Evolutionary conservation across 2,888 invertebrate genomes (phyloP), one percentile per base, ranked within the genome.

Genomic region (Acanthococcus lagerstroemiae): DNA sequence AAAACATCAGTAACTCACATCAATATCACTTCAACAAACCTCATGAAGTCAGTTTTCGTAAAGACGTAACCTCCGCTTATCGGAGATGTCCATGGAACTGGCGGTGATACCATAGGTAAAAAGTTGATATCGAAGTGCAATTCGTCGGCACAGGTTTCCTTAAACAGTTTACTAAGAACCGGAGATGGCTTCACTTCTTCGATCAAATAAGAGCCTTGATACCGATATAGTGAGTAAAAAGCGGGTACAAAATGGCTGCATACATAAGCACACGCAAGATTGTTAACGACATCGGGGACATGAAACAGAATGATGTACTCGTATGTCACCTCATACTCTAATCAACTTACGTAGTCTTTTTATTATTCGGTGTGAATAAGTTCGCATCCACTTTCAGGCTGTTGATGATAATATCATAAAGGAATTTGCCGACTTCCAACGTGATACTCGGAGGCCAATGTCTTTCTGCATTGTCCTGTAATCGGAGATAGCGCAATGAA

Each of bases 321-420:
- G 21, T 61, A 58, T 27, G 50, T 19, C 2, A 15, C 3, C 21
- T 15, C 1, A 3, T 9, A 48, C 21, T 22, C 24, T 52, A 2
- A 52, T 52, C 3, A 15, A 68, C 68, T 68, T 48, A 67, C 60
- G 60, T 54, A 50, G 65, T n/a, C 7, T 21, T 7, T 12, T 1
- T 17, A 15, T 72, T 77, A 71, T 82, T 83, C 0, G 75, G 71
- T 71, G 81, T 81, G 77, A 88, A 80, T 69, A 84, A 79, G 73
- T 87, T 87, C 1, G 85, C 80, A 75, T 92, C 85, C 57, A 95
- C 83, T 78, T 91, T 90, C 6, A 93, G 79, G 74, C 93, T 90
- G 65, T 87, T 84, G 74, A 93, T 82, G 15, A 95, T 84, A 52
- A 95, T 88, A 71, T 88, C 86, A 74, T 90, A 93, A 0, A 95